These are phyloP conservation scores for Sarcophaga subvicina DNA, from an alignment of 2,888 invertebrate genomes.

Conservation along the genomic window DNA sequence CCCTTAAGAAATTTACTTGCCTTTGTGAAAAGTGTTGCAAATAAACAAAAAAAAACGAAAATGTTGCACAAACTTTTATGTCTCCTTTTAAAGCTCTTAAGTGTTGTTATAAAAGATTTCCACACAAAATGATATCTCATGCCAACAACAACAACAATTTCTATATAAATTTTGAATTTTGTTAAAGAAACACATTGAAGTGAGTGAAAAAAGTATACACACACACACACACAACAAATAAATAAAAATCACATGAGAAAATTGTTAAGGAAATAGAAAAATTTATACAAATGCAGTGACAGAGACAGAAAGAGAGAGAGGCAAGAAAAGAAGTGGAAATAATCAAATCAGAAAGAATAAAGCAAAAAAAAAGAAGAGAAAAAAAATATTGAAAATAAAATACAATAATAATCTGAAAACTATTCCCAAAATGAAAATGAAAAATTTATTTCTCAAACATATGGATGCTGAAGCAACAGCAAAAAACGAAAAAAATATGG, in stretches of 20 bases:
- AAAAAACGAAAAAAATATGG: not conserved
- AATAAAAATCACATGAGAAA: constrained; percentile 44
- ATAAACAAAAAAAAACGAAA: not conserved
- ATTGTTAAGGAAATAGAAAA: constrained; percentile 50
- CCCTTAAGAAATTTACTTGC: not conserved
- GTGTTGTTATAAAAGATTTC: constrained; percentile 33
- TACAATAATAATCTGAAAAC: constrained; percentile 59
- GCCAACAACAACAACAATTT: not conserved
- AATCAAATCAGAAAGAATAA: not conserved
- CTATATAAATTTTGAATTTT: constrained; percentile 24
- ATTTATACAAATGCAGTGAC: constrained; percentile 13
- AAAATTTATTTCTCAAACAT: constrained; percentile 58
- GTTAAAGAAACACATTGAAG: not conserved
- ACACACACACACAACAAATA: not conserved
- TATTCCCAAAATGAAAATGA: constrained; percentile 63
- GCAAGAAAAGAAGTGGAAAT: not conserved
- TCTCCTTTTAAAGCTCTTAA: constrained; percentile 12
- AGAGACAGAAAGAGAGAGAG: not conserved
- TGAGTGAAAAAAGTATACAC: not conserved
- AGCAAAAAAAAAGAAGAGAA: not conserved
- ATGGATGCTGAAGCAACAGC: constrained; percentile 12
- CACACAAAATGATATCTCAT: constrained; percentile 29
- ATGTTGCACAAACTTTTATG: not conserved
- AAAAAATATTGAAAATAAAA: constrained; percentile 4
- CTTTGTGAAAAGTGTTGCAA: constrained; percentile 17